A percentile compares a stretch with the other conserved stretches of the same genome.
Conservation (phyloP, 2,888 invertebrate genomes). For the Lycaena phlaeas region DNA sequence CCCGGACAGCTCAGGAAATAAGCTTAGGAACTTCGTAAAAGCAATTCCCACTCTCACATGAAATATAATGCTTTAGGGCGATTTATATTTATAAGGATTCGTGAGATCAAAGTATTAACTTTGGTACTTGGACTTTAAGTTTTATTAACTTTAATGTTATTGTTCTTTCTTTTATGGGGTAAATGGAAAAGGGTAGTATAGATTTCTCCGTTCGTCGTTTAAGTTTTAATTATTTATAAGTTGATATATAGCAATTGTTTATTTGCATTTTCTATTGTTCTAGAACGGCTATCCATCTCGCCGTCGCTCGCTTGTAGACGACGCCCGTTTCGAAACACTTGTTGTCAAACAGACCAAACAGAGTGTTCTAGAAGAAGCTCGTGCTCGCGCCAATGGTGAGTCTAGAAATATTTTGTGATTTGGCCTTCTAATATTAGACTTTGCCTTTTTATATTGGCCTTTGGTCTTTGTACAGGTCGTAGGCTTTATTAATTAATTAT, state of each 20-base stretch:
- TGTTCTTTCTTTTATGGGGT: neutral
- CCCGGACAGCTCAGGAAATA: constrained; percentile 67
- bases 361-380: constrained; percentile 91
- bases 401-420: no score
- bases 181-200: no score
- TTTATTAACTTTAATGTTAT: neutral
- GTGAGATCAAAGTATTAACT: constrained; percentile 40
- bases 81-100: constrained; percentile 68
- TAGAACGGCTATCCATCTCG: constrained; percentile 98
- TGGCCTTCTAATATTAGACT: no score
- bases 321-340: constrained; percentile 96
- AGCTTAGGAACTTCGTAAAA: constrained; percentile 71
- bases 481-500: constrained; percentile 6
- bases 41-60: constrained; percentile 65
- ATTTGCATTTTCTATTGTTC: constrained; percentile 41
- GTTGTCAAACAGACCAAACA: constrained; percentile 96
- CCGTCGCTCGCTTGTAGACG: constrained; percentile 95
- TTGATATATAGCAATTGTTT: no score
- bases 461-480: no score
- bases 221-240: no score
- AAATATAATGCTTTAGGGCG: constrained; percentile 66
- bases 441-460: no score
- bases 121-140: constrained; percentile 3
- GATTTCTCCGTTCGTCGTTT: no score
- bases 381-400: constrained; percentile 89